Evolutionary conservation across 2,888 invertebrate species (phyloP).

Genomic region (Schrankia costaestrigalis): DNA sequence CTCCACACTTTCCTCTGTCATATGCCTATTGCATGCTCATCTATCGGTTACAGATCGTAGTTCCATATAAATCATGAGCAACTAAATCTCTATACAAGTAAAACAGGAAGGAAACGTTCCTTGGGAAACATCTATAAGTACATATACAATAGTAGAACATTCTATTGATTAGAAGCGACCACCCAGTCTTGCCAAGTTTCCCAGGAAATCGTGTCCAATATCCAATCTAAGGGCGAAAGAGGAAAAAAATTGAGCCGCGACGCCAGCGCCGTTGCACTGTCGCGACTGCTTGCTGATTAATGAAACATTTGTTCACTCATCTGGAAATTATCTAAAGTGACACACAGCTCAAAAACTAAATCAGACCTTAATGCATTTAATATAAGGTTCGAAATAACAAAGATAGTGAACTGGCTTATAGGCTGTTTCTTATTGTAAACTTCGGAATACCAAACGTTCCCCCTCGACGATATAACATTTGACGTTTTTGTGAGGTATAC

Average conservation of each 20-base stretch:
- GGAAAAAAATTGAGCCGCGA: constrained; percentile 76
- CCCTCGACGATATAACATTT: constrained; percentile 78
- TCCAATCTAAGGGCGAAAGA: constrained; percentile 76
- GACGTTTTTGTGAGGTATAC: constrained; percentile 76
- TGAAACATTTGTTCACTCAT: constrained; percentile 70
- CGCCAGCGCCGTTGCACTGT: constrained; percentile 73
- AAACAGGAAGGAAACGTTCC: too few species aligned
- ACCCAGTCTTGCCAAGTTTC: constrained; percentile 69
- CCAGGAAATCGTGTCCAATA: constrained; percentile 78
- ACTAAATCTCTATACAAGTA: too few species aligned
- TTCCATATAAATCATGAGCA: too few species aligned
- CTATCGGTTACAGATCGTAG: too few species aligned
- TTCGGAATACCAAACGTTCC: constrained; percentile 76
- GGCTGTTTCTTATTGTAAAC: constrained; percentile 17
- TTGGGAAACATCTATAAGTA: not conserved
- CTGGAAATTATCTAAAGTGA: constrained; percentile 52
- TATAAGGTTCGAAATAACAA: constrained; percentile 20
- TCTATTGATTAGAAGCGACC: constrained; percentile 51
- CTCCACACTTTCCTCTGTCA: too few species aligned
- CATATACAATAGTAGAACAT: constrained; percentile 16
- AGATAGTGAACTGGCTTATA: constrained; percentile 11
- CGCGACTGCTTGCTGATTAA: constrained; percentile 78
- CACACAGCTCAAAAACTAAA: constrained; percentile 9
- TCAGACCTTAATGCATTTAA: not conserved
- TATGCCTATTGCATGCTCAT: too few species aligned